These are phyloP conservation scores for Saccostrea glomerata DNA, from an alignment of 1,140 invertebrate genomes.

Conservation along the genomic window DNA sequence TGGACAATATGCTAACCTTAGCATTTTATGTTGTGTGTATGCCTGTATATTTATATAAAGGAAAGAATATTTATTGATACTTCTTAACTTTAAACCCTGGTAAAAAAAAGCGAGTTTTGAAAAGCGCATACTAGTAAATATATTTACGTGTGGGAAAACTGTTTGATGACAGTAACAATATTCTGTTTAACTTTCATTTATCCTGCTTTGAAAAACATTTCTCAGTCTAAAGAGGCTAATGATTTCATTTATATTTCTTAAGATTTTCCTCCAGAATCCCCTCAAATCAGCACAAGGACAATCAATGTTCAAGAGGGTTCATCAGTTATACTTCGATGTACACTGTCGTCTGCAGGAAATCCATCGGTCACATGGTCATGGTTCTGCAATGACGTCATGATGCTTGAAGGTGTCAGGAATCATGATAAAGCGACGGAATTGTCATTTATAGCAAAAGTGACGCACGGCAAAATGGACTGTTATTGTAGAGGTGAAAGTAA, in stretches of 20 bases:
- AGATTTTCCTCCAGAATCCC: not conserved
- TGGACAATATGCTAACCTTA: too few species aligned
- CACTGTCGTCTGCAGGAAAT: not conserved
- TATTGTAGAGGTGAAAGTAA: not conserved
- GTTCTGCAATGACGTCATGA: not conserved
- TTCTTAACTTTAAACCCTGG: too few species aligned
- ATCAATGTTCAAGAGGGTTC: not conserved
- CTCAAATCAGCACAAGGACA: not conserved
- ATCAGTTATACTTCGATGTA: not conserved
- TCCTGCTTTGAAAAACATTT: too few species aligned
- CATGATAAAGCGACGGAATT: not conserved
- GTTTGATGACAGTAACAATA: too few species aligned
- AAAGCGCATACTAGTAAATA: too few species aligned
- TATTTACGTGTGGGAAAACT: too few species aligned
- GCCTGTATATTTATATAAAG: too few species aligned
- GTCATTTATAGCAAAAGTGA: not conserved
- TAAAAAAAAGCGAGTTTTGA: too few species aligned
- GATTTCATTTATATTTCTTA: not conserved
- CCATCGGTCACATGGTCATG: conserved; percentile 3
- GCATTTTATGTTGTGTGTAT: too few species aligned
- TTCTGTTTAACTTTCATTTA: too few species aligned
- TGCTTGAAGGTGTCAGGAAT: not conserved
- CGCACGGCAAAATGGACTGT: not conserved
- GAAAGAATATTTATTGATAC: too few species aligned
- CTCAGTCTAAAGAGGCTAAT: too few species aligned